Evolutionary conservation across 2,113 vertebrate genomes (phyloP).

Genomic region (Sebastes fasciatus): DNA sequence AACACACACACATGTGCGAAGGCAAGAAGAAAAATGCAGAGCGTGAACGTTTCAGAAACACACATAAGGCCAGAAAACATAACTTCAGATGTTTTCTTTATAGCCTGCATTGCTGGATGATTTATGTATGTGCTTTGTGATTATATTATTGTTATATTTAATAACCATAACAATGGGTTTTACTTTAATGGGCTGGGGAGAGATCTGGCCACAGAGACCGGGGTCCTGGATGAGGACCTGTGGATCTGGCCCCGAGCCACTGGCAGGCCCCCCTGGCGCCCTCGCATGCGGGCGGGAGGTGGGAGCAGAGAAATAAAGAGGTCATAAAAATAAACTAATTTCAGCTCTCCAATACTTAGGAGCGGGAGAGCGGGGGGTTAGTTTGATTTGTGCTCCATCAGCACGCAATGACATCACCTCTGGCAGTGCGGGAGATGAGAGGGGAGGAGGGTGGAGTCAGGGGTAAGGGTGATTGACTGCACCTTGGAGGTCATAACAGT

Average conservation of each 20-base stretch:
- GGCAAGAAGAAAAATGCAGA: slow-evolving; percentile 20
- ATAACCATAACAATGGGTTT: slow-evolving; percentile 77
- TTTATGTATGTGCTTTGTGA: slow-evolving; percentile 70
- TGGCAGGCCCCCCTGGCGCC: slow-evolving; percentile 42
- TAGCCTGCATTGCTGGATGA: slow-evolving; percentile 53
- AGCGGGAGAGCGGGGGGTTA: slow-evolving; percentile 47
- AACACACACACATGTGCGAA: slow-evolving; percentile 34
- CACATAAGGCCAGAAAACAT: slow-evolving; percentile 41
- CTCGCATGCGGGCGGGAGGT: slow-evolving; percentile 60
- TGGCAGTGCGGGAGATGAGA: slow-evolving; percentile 68
- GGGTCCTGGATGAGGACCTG: slow-evolving; percentile 50
- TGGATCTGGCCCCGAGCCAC: slow-evolving; percentile 58
- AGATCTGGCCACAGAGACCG: slow-evolving; percentile 47
- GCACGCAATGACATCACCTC: slow-evolving; percentile 76
- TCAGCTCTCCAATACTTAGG: slow-evolving; percentile 67
- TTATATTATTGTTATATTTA: slow-evolving; percentile 78
- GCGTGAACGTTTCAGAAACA: slow-evolving; percentile 31
- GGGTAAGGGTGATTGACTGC: slow-evolving; percentile 66
- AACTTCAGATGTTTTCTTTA: slow-evolving; percentile 46
- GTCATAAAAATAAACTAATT: slow-evolving; percentile 83
- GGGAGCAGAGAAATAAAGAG: slow-evolving; percentile 76
- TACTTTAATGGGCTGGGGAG: slow-evolving; percentile 62
- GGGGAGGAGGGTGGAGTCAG: slow-evolving; percentile 54
- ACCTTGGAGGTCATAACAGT: slow-evolving; percentile 59
- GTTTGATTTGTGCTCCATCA: slow-evolving; percentile 80